phyloP scores from a whole-genome alignment of 2,113 vertebrate species.

The Sylvilagus bachmani region DNA sequence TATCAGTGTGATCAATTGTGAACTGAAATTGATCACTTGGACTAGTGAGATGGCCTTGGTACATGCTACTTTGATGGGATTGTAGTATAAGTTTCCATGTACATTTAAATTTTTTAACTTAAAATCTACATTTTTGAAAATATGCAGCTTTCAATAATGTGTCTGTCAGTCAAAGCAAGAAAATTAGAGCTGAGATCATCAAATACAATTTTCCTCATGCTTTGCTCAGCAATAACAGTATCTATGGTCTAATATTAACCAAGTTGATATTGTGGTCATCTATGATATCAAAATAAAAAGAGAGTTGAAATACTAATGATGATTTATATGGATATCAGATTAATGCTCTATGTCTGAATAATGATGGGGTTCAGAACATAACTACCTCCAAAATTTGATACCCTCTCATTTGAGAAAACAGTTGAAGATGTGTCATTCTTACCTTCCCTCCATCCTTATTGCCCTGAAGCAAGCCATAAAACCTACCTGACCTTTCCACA shows the following conservation, averaged over 20 bases:
- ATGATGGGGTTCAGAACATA: background rate
- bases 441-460: too few relatives aligned
- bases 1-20: too few relatives aligned
- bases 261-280: background rate
- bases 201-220: background rate
- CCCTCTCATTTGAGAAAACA: background rate
- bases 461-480: background rate
- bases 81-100: background rate
- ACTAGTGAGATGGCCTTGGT: too few relatives aligned
- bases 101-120: slow-evolving; percentile 30
- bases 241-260: slow-evolving; percentile 10
- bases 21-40: too few relatives aligned
- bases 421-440: background rate
- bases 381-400: background rate
- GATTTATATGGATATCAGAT: background rate
- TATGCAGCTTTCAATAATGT: background rate
- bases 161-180: background rate
- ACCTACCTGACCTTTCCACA: background rate
- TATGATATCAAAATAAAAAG: slow-evolving; percentile 9
- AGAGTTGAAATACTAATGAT: background rate
- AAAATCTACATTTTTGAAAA: background rate
- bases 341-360: background rate
- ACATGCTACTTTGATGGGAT: too few relatives aligned
- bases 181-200: background rate
- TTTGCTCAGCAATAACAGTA: background rate